phyloP scores from a whole-genome alignment of 2,113 vertebrate genomes.

The Cyanocitta stelleri region DNA sequence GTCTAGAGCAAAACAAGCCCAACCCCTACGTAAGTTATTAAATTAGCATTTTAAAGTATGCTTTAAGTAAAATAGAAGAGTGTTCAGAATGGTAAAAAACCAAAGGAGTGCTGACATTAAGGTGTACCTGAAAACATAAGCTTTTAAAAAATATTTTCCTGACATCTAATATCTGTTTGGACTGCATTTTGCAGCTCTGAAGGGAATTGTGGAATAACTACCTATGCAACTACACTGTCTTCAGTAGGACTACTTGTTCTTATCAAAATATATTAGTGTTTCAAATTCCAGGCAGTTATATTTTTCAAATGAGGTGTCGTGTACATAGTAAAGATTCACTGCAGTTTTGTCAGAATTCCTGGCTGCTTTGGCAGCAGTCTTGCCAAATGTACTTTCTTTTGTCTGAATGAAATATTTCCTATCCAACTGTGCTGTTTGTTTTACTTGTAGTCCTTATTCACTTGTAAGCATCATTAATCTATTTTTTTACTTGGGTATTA shows the following conservation, averaged over 20 bases:
- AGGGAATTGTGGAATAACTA: not conserved
- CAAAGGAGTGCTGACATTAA: not conserved
- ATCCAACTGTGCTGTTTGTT: conserved; percentile 13
- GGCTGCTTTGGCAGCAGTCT: conserved; percentile 5
- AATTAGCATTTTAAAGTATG: not conserved
- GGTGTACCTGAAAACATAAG: not conserved
- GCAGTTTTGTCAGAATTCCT: conserved; percentile 32
- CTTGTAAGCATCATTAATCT: not conserved
- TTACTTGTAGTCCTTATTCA: conserved; percentile 24
- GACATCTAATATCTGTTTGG: not conserved
- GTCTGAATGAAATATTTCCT: conserved; percentile 27
- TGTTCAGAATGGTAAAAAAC: not conserved
- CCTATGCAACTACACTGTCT: not conserved
- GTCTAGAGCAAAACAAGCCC: not conserved
- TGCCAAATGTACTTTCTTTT: conserved; percentile 31
- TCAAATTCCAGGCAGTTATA: not conserved
- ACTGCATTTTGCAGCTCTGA: not conserved
- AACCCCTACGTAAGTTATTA: not conserved
- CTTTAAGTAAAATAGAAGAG: not conserved
- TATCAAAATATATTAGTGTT: not conserved
- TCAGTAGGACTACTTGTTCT: not conserved
- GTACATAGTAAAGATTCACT: not conserved
- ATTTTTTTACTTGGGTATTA: conserved; percentile 50
- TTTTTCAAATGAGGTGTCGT: conserved; percentile 20
- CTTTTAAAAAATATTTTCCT: not conserved